A percentile compares a stretch with the other conserved stretches of the same genome.
Conservation (phyloP, 2,113 vertebrate species). For the Cephalopholis sonnerati region DNA sequence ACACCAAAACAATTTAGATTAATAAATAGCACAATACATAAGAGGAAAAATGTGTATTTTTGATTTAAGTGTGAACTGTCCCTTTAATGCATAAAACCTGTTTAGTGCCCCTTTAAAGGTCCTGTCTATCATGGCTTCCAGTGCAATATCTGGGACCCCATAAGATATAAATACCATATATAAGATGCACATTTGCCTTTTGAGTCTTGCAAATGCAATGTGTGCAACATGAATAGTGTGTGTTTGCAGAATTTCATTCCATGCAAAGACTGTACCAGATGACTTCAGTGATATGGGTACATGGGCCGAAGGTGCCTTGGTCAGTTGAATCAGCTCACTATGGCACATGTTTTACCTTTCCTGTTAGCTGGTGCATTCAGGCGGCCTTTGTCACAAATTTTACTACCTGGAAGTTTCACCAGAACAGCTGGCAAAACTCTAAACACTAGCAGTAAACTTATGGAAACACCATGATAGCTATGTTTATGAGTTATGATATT, state of each 20-base stretch:
- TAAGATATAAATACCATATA: too few species aligned
- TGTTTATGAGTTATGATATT: constrained; percentile 2
- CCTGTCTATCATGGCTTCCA: background rate
- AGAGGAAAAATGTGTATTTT: too few species aligned
- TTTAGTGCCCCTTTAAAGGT: background rate
- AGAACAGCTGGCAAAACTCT: background rate
- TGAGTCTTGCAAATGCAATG: background rate
- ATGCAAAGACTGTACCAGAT: constrained; percentile 1
- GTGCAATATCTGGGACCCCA: background rate
- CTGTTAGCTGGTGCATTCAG: constrained; percentile 14
- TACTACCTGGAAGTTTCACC: constrained; percentile 16
- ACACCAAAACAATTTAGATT: too few species aligned
- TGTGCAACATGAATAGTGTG: background rate
- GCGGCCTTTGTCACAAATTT: background rate
- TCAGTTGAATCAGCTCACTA: constrained; percentile 28
- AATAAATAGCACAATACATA: too few species aligned
- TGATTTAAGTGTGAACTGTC: too few species aligned
- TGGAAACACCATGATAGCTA: background rate
- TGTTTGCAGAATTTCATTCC: constrained; percentile 32
- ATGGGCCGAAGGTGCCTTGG: constrained; percentile 11
- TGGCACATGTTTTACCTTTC: background rate
- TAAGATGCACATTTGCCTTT: background rate
- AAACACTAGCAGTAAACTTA: background rate
- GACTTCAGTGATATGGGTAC: constrained; percentile 29
- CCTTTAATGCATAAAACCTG: background rate